Conservation (phyloP, 2,888 invertebrate species). For the Pseudoips prasinana region DNA sequence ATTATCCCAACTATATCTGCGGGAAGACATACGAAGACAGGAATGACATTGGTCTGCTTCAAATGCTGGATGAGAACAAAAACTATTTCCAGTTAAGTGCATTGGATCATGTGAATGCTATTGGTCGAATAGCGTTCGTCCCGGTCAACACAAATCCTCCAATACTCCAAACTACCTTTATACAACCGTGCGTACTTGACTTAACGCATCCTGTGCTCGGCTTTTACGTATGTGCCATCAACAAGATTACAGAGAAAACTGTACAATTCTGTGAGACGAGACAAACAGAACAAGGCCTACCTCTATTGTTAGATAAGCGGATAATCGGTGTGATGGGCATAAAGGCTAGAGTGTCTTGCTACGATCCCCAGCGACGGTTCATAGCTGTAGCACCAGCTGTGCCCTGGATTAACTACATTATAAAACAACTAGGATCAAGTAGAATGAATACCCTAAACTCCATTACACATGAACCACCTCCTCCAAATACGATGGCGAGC, state of each 20-base stretch:
- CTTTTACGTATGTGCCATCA: slow-evolving; percentile 45
- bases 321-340: slow-evolving; percentile 41
- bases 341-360: slow-evolving; percentile 22
- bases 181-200: slow-evolving; percentile 36
- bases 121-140: slow-evolving; percentile 40
- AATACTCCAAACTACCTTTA: slow-evolving; percentile 30
- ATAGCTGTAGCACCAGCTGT: slow-evolving; percentile 38
- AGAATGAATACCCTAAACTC: neutral
- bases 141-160: slow-evolving; percentile 30
- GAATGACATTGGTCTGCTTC: slow-evolving; percentile 33
- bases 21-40: slow-evolving; percentile 6
- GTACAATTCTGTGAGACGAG: slow-evolving; percentile 21
- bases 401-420: slow-evolving; percentile 41
- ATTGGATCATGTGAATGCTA: slow-evolving; percentile 31
- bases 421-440: slow-evolving; percentile 11
- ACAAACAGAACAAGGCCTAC: slow-evolving; percentile 41
- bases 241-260: slow-evolving; percentile 14
- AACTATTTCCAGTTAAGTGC: slow-evolving; percentile 34
- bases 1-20: slow-evolving; percentile 20
- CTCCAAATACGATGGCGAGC: too few species aligned
- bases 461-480: too few species aligned
- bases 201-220: slow-evolving; percentile 12
- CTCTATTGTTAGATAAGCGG: slow-evolving; percentile 44
- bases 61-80: slow-evolving; percentile 14
- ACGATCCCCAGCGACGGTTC: slow-evolving; percentile 33